Conservation (phyloP, 2,888 invertebrate genomes). For the Meandrusa payeni region DNA sequence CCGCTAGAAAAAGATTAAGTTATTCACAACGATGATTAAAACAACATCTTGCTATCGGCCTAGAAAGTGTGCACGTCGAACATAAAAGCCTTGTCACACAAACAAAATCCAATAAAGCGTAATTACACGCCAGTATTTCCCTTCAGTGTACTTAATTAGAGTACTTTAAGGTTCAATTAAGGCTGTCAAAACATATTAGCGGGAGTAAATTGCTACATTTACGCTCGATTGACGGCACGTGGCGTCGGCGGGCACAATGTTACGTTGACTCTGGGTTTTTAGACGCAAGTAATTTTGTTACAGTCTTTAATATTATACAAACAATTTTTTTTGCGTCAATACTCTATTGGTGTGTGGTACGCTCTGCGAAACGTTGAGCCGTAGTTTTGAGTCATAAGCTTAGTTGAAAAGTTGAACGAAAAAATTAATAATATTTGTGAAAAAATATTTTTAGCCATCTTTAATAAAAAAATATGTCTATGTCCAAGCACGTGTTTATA, state of each 20-base stretch:
- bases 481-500: no score
- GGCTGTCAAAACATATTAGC: conserved; percentile 43
- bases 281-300: conserved; percentile 14
- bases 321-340: neutral
- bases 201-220: conserved; percentile 19
- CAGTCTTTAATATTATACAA: conserved; percentile 1
- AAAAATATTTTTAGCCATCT: no score
- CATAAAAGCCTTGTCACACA: conserved; percentile 16
- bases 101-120: conserved; percentile 17
- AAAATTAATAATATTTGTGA: no score
- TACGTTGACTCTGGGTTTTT: conserved; percentile 8
- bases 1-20: no score
- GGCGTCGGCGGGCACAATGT: conserved; percentile 10
- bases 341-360: no score
- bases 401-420: no score
- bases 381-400: no score
- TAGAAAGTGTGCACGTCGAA: neutral
- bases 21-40: no score
- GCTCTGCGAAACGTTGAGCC: no score
- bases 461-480: no score
- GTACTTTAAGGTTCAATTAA: conserved; percentile 33
- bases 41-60: no score
- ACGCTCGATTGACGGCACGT: conserved; percentile 20
- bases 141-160: conserved; percentile 18
- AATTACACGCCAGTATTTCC: conserved; percentile 18